phyloP scores from a whole-genome alignment of 1,140 invertebrate species.

The Conus ventricosus region DNA sequence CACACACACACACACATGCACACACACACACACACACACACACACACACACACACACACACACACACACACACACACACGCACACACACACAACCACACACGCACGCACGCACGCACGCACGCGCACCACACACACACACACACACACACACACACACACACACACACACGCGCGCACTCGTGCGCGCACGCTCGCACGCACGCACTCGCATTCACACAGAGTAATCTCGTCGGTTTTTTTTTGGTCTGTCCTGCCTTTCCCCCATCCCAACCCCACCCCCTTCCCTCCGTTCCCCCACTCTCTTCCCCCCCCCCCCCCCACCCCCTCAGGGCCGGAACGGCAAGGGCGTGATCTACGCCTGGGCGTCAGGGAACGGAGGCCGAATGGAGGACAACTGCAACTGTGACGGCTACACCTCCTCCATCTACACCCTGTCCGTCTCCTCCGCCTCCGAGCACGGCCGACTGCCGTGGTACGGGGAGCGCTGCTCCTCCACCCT shows the following conservation, averaged over 20 bases:
- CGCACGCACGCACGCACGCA: too few species aligned
- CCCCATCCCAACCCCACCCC: background rate
- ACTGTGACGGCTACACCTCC: conserved; percentile 99
- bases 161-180: too few species aligned
- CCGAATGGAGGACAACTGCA: conserved; percentile 95
- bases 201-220: too few species aligned
- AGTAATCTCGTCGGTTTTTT: too few species aligned
- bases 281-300: background rate
- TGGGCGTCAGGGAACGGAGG: conserved; percentile 99
- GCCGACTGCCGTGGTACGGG: conserved; percentile 92
- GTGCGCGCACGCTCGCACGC: too few species aligned
- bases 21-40: too few species aligned
- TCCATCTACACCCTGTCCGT: conserved; percentile 99
- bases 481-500: conserved; percentile 98
- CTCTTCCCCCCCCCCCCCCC: background rate
- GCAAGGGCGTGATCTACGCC: conserved; percentile 99
- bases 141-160: too few species aligned
- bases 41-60: too few species aligned
- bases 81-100: too few species aligned
- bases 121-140: too few species aligned
- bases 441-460: conserved; percentile 96
- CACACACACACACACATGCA: too few species aligned
- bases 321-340: conserved; percentile 85
- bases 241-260: background rate
- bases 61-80: too few species aligned